Conservation (phyloP, 2,797 vertebrate species). For the Meda fulgida region DNA sequence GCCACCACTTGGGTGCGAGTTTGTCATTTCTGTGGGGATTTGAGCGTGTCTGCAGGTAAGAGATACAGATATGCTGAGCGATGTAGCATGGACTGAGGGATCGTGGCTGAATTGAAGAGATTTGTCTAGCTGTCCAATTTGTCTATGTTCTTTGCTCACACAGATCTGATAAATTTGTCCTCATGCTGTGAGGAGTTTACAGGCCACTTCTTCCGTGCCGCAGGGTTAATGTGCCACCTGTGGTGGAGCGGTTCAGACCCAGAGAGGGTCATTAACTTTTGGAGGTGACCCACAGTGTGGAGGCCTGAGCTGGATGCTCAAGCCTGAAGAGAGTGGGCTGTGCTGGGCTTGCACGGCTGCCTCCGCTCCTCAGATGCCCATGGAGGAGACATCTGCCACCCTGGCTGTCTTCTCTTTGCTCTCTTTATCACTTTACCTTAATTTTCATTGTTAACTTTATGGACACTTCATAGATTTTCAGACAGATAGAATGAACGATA, state of each 20-base stretch:
- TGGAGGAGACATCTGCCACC: conserved; percentile 62
- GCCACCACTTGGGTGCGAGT: not conserved
- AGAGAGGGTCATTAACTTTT: conserved; percentile 64
- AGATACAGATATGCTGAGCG: conserved; percentile 15
- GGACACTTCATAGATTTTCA: not conserved
- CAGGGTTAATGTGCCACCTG: conserved; percentile 56
- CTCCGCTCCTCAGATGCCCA: conserved; percentile 55
- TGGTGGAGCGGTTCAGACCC: conserved; percentile 47
- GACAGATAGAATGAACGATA: no score
- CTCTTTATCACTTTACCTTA: conserved; percentile 50
- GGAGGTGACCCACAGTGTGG: conserved; percentile 58
- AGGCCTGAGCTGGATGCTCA: conserved; percentile 47
- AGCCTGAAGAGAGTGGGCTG: conserved; percentile 46
- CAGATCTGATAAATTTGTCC: conserved; percentile 49
- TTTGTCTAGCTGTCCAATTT: conserved; percentile 40
- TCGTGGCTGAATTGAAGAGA: conserved; percentile 18
- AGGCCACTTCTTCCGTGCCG: conserved; percentile 43
- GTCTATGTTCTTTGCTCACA: conserved; percentile 35
- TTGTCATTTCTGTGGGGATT: conserved; percentile 13
- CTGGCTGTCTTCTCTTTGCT: conserved; percentile 45
- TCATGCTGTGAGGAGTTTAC: conserved; percentile 49
- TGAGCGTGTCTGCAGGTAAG: conserved; percentile 16
- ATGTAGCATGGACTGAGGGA: not conserved
- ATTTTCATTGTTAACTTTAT: conserved; percentile 30
- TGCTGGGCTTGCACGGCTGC: conserved; percentile 56